A percentile compares a stretch with the other conserved stretches of the same genome.
phyloP scores from a whole-genome alignment of 2,888 invertebrate species.

The Cantharis lateralis region DNA sequence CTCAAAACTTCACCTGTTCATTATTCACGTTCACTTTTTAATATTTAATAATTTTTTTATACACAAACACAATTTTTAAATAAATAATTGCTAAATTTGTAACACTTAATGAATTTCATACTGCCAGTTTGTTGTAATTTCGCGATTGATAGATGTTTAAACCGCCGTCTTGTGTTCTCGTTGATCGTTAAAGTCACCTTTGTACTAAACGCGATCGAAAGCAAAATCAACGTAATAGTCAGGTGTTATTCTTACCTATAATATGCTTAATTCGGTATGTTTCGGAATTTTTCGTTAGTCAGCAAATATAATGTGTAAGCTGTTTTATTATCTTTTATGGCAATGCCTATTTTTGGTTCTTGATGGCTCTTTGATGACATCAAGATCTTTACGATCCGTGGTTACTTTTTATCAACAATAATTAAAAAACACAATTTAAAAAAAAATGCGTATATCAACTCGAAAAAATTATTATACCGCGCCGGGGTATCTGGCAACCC shows the following conservation, averaged over 20 bases:
- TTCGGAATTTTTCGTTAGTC: conserved; percentile 11
- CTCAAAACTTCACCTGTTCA: conserved; percentile 34
- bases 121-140: conserved; percentile 20
- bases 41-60: not conserved
- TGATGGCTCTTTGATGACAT: not conserved
- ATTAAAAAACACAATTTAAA: not conserved
- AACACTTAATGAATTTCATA: conserved; percentile 22
- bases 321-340: not conserved
- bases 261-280: conserved; percentile 6
- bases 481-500: no score
- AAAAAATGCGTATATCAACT: no score
- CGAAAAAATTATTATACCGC: no score
- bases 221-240: conserved; percentile 34
- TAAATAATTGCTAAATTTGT: conserved; percentile 5
- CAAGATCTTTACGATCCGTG: not conserved
- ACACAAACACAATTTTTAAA: conserved; percentile 7
- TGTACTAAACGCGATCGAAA: conserved; percentile 31
- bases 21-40: conserved; percentile 26
- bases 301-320: not conserved
- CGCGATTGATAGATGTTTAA: conserved; percentile 18
- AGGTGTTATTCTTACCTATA: conserved; percentile 17
- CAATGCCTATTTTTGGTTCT: not conserved
- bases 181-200: conserved; percentile 34
- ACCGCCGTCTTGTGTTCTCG: conserved; percentile 25
- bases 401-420: not conserved